Evolutionary conservation across 1,140 invertebrate species (phyloP).

Genomic region (Metopolophium dirhodum): DNA sequence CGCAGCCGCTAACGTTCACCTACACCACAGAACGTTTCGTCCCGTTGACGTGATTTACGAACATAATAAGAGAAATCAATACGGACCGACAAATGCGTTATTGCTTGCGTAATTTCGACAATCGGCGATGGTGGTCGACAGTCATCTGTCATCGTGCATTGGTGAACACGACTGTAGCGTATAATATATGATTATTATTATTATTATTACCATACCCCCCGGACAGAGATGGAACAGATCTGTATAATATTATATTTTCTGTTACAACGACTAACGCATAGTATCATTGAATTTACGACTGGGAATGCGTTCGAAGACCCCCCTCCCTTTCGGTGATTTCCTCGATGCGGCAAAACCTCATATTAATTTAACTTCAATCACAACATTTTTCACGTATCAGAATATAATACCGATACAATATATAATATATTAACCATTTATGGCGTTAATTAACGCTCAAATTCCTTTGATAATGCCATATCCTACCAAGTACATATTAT

Average conservation of each 20-base stretch:
- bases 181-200: background rate
- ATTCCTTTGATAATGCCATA: too few relatives aligned
- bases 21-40: background rate
- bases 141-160: background rate
- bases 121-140: background rate
- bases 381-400: too few relatives aligned
- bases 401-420: too few relatives aligned
- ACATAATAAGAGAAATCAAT: conserved; percentile 19
- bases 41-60: conserved; percentile 43
- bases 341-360: background rate
- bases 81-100: background rate
- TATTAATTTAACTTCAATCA: background rate
- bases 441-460: too few relatives aligned
- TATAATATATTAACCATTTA: background rate
- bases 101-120: background rate
- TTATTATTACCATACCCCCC: background rate
- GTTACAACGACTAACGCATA: background rate
- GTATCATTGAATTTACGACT: background rate
- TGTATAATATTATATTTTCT: background rate
- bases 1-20: background rate
- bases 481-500: too few relatives aligned
- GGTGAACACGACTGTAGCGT: background rate
- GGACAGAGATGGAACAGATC: background rate
- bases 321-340: background rate
- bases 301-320: background rate